Base-by-base conservation (phyloP, 2,797 vertebrate species). In the Carcharodon carcharias region DNA sequence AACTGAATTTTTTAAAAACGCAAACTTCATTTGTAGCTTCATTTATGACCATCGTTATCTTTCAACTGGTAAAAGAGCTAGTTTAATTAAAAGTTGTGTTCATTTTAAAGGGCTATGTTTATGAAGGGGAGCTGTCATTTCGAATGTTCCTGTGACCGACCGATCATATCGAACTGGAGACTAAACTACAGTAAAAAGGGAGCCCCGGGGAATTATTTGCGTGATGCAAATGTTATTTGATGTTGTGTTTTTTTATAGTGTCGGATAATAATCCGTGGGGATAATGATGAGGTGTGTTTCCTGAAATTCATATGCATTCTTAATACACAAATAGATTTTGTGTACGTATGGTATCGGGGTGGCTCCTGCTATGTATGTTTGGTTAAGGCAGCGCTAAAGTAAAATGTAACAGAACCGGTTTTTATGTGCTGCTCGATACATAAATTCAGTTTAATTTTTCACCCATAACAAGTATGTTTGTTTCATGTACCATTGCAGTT, bases 381-480 rank as follows among this genome's bases (percentile, higher is more conserved):
- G n/a, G 40, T 95, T 71, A 56, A 56, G 94, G 9, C 50, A 77
- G 69, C 31, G 35, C 35, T 35, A 50, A 50, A 54, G 40, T 95
- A 67, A 95, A 54, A 77, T 95, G 69, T 56, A 95, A 73, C 67
- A 58, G 31, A 77, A 73, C 69, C 94, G 69, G 69, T 54, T 95
- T 73, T 3, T 2, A 3, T 71, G 16, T 21, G 91, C 23, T 93
- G 9, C 7, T 45, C 91, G 61, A 93, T 67, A 63, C 61, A 26
- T 45, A 93, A 93, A 12, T 93, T 93, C 31, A 50, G 18, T 50
- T 9, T 93, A 65, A 12, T 91, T 92, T 61, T 67, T 45, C n/a
- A 31, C 54, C 26, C 89, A 56, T 93, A 56, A 54, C 56, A 73
- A 95, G 71, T n/a, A 12, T 31, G 71, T n/a, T 77, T 31, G 71